A percentile compares a stretch with the other conserved stretches of the same genome.
phyloP scores from a whole-genome alignment of 2,113 vertebrate species.

The Erpornis zantholeuca region DNA sequence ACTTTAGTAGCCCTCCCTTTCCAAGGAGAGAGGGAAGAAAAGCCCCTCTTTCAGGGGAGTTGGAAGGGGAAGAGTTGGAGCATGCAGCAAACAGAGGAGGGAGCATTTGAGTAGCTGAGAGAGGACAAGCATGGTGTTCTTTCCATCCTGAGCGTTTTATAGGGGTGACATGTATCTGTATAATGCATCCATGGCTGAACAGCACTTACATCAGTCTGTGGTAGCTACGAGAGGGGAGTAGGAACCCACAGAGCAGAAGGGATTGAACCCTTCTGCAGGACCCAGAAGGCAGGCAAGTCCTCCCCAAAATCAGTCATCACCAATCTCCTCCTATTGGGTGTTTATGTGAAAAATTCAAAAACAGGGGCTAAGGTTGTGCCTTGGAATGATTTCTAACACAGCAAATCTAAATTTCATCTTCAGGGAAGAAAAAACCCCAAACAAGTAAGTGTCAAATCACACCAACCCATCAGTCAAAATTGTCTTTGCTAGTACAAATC shows the following conservation, averaged over 20 bases:
- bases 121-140: not conserved
- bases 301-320: not conserved
- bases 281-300: not conserved
- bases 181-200: not conserved
- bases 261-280: not conserved
- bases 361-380: not conserved
- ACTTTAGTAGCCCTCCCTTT: not conserved
- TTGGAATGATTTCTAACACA: not conserved
- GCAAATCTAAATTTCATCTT: not conserved
- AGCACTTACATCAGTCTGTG: not conserved
- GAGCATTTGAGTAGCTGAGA: not conserved
- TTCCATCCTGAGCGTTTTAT: not conserved
- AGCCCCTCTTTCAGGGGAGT: not conserved
- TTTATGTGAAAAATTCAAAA: not conserved
- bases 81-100: not conserved
- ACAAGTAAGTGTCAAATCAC: not conserved
- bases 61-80: not conserved
- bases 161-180: not conserved
- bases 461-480: not conserved
- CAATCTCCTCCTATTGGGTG: not conserved
- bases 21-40: not conserved
- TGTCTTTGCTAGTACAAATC: not conserved
- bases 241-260: not conserved
- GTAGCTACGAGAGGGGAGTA: not conserved
- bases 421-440: not conserved